Evolutionary conservation across 2,113 vertebrate species (phyloP), one percentile per base, ranked within the genome.

Genomic region (Oplegnathus fasciatus): DNA sequence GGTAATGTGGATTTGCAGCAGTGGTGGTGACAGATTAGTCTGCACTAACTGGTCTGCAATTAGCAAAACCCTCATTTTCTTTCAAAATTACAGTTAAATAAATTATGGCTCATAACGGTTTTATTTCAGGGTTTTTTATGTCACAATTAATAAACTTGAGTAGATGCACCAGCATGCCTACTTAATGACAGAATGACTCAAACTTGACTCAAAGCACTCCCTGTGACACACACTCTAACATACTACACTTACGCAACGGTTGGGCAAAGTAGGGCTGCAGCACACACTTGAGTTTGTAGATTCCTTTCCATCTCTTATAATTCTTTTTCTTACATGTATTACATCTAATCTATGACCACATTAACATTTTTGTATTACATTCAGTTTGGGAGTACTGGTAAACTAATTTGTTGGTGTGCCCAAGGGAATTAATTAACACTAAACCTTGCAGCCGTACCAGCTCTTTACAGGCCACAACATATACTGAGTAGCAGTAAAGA

Each of bases 111-210:
- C 58, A 60, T 84, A 64, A 76, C 78, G 6, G 18, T 78, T 83
- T 78, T 62, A 78, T 64, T 78, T 83, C 54, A 58, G 57, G 34
- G 32, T 65, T 76, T 84, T 88, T 84, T 44, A 80, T 83, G 52
- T 55, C 22, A 57, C 37, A 60, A 75, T 82, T 84, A 74, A 74
- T 69, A 78, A 62, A 78, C n/a, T 28, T 6, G 42, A 75, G 64
- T 83, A 52, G 62, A 70, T 72, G 40, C 60, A 61, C 3, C 30
- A 66, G 65, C 57, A 37, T 37, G 3, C 32, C 48, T 22, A 48
- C 48, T 55, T 82, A 78, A 68, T 40, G 46, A 52, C 32, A 69
- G 28, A 72, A 57, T 50, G 60, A 60, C 32, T 77, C 54, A 57
- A 58, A 69, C 54, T 77, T 69, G 69, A 83, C 75, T 83, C 17